Evolutionary conservation across 2,888 invertebrate genomes (phyloP).

Genomic region (Eupithecia vulgata): DNA sequence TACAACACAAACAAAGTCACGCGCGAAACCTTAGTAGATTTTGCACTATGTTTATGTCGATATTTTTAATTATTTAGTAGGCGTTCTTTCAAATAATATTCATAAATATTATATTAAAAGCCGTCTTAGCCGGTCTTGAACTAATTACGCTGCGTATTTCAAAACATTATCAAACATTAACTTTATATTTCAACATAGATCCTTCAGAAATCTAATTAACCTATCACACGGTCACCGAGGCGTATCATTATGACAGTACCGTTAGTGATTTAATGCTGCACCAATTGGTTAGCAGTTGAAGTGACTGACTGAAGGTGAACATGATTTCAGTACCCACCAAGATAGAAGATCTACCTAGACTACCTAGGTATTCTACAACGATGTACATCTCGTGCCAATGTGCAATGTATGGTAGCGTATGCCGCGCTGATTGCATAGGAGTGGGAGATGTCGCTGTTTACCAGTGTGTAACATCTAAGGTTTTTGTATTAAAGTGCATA

Average conservation of each 20-base stretch:
- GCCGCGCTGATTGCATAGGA: too few relatives aligned
- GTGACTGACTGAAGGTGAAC: conserved; percentile 25
- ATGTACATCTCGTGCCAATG: too few relatives aligned
- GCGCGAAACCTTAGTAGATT: too few relatives aligned
- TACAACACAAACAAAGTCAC: not conserved
- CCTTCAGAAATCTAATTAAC: conserved; percentile 37
- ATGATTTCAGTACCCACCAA: not conserved
- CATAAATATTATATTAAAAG: not conserved
- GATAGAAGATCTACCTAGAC: too few relatives aligned
- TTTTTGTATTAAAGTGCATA: too few relatives aligned
- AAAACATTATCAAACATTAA: conserved; percentile 29
- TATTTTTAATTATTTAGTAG: conserved; percentile 1
- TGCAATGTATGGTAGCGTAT: too few relatives aligned
- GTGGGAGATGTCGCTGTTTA: too few relatives aligned
- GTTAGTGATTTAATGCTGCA: conserved; percentile 31
- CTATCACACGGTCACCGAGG: conserved; percentile 29
- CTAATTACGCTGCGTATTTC: conserved; percentile 28
- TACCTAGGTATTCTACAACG: too few relatives aligned
- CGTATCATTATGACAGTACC: conserved; percentile 33
- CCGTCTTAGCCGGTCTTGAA: conserved; percentile 20
- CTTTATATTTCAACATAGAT: conserved; percentile 27
- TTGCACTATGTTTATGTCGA: not conserved
- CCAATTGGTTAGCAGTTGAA: conserved; percentile 20
- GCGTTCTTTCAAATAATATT: not conserved
- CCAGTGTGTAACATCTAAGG: too few relatives aligned